A percentile compares a stretch with the other conserved stretches of the same genome.
phyloP scores from a whole-genome alignment of 2,113 vertebrate genomes.

The Cebus imitator region DNA sequence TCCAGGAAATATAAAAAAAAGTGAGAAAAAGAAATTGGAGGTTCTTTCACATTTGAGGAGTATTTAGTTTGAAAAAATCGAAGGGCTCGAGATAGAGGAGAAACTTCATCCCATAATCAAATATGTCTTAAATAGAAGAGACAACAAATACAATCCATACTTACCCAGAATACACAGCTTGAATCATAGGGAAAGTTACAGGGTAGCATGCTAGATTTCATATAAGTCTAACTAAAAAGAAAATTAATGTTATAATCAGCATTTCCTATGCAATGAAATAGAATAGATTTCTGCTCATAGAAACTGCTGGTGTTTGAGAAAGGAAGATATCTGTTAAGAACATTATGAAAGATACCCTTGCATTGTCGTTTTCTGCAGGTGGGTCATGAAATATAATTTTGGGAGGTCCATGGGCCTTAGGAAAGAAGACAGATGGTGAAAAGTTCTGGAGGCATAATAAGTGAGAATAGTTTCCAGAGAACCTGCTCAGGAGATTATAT shows the following conservation, averaged over 20 bases:
- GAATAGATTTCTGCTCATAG: neutral
- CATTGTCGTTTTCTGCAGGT: neutral
- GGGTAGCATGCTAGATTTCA: neutral
- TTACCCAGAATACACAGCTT: neutral
- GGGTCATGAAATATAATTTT: neutral
- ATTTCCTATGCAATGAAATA: neutral
- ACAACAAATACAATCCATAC: neutral
- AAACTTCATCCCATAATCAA: neutral
- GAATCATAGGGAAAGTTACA: neutral
- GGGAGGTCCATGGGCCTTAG: neutral
- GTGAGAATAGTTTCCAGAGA: neutral
- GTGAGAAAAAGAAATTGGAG: neutral
- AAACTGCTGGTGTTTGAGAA: neutral
- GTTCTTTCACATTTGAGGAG: neutral
- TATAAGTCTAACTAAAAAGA: neutral
- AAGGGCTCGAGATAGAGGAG: rapidly evolving
- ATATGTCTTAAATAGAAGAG: neutral
- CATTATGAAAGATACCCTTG: neutral
- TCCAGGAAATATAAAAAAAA: neutral
- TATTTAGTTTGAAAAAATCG: neutral
- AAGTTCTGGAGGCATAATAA: neutral
- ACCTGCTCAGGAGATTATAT: neutral
- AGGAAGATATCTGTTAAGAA: neutral
- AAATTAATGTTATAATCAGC: neutral
- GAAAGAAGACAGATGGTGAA: neutral